Evolutionary conservation across 2,113 vertebrate species (phyloP).

Genomic region (Ginglymostoma cirratum): DNA sequence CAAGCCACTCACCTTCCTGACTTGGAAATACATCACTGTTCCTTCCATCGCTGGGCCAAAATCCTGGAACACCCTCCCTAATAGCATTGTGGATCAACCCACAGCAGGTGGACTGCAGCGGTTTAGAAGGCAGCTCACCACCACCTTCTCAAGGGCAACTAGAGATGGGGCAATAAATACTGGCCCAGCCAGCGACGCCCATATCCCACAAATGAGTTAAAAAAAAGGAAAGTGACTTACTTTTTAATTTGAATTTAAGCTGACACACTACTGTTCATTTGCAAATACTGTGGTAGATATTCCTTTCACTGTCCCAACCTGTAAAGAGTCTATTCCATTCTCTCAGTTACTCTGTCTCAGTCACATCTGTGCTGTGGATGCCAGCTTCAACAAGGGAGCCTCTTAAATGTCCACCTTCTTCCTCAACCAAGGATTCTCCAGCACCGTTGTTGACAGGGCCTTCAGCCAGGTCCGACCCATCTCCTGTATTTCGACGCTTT

Average conservation of each 20-base stretch:
- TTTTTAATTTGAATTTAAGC: neutral
- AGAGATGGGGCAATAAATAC: neutral
- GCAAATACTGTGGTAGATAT: neutral
- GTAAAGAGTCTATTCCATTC: too few species aligned
- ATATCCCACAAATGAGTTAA: neutral
- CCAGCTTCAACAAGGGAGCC: too few species aligned
- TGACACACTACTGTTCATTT: neutral
- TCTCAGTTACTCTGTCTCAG: too few species aligned
- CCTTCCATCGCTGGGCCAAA: neutral
- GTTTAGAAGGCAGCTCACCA: neutral
- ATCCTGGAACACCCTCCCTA: neutral
- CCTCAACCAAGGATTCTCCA: too few species aligned
- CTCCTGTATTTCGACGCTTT: too few species aligned
- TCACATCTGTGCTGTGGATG: too few species aligned
- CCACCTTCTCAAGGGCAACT: neutral
- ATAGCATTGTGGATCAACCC: neutral
- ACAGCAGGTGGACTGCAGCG: neutral
- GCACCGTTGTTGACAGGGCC: too few species aligned
- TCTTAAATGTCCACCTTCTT: too few species aligned
- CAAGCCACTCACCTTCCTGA: neutral
- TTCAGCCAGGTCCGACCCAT: too few species aligned
- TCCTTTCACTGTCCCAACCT: neutral
- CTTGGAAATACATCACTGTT: neutral
- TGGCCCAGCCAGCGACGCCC: neutral
- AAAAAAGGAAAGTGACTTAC: neutral